These are phyloP conservation scores for Steinernema hermaphroditum DNA, from an alignment of 2,888 invertebrate genomes.

Conservation along the genomic window DNA sequence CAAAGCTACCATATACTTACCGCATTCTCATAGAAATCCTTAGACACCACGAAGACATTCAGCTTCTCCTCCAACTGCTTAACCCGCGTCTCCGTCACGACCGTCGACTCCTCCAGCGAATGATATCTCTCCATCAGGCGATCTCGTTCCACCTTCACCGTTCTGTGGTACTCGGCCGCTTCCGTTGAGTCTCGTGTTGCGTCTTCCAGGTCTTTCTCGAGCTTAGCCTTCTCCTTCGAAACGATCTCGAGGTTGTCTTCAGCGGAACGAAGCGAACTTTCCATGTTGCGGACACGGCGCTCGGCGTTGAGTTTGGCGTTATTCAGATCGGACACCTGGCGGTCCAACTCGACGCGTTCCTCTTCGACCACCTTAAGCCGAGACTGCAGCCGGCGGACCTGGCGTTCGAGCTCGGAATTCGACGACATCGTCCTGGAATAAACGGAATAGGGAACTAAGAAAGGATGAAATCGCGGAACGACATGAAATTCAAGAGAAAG, in stretches of 20 bases:
- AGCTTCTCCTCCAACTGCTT: background rate
- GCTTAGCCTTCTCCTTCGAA: background rate
- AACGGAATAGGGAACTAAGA: too few species aligned
- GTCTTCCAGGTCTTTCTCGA: background rate
- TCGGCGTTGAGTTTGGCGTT: background rate
- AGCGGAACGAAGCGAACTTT: background rate
- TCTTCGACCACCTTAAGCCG: background rate
- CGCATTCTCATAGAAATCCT: background rate
- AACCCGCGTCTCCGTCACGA: background rate
- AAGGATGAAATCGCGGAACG: too few species aligned
- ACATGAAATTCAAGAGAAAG: too few species aligned
- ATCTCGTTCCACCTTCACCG: background rate
- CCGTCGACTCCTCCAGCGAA: background rate
- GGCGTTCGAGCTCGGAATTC: background rate
- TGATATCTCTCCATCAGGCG: background rate
- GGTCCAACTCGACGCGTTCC: background rate
- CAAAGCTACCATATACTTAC: too few species aligned
- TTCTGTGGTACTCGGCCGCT: background rate
- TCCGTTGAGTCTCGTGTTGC: background rate
- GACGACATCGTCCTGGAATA: too few species aligned
- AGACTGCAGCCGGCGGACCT: background rate
- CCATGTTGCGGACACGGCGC: background rate
- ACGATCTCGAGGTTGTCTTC: slow-evolving; percentile 1
- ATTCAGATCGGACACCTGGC: background rate
- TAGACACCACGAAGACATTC: background rate